Base-by-base conservation (phyloP, 2,797 vertebrate species). In the Lutjanus argentimaculatus region DNA sequence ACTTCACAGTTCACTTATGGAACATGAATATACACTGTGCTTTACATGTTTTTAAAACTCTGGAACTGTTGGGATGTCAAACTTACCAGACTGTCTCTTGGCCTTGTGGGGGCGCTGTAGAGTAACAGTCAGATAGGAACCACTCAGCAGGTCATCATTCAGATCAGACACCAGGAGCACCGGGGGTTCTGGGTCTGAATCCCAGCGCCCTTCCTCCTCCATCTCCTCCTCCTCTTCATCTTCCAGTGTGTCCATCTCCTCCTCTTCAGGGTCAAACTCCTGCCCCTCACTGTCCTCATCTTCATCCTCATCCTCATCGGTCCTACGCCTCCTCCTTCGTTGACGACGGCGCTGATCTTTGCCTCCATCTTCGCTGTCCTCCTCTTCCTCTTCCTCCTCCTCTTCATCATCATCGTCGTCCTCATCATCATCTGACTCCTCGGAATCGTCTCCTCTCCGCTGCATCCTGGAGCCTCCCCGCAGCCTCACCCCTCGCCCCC, bases 101-200 rank as follows among this genome's bases (percentile, higher is more conserved):
- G 95, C 86, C 95, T 97, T 97, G 92, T 97, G 96, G 86, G 97
- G 96, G 85, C 96, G 96, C 93, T 99, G 98, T 7, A 99, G 95
- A 0, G 98, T 99, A 73, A 99, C 98, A 0, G 98, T 99, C 91
- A 98, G 96, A 91, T 98, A 99, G 86, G 98, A 98, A 73, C 97
- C 97, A 13, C 97, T 97, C 75, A 98, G 96, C 85, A 96, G 91
- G 75, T 96, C 96, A 15, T 96, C 96, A 7, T 88, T 96, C n/a
- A 96, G 91, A 75, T 96, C 96, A 0, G 96, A 96, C 77, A 96
- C 94, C 42, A 96, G 86, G 13, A 96, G 93, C 21, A 96, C 96
- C 0, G 96, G 96, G 0, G 96, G 96, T 56, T 96, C 97, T 51
- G 97, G 95, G 87, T 99, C 98, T 10, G 97, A 98, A 93, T 99